These are phyloP conservation scores for Trichomalopsis sarcophagae DNA, from an alignment of 1,140 invertebrate genomes.

Conservation along the genomic window DNA sequence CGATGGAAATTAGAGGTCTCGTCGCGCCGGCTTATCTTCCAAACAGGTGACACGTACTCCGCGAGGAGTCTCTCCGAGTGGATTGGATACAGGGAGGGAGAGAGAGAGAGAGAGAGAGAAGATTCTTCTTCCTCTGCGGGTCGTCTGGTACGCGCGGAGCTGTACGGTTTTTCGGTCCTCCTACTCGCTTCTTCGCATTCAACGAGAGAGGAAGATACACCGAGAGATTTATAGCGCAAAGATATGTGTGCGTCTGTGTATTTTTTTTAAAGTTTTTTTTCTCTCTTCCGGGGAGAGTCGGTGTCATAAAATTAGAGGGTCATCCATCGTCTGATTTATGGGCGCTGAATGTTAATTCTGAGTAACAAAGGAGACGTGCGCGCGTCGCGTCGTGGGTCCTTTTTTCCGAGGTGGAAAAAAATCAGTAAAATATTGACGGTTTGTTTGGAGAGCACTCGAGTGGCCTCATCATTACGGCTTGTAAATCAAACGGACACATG, in stretches of 20 bases:
- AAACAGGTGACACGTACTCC: conserved; percentile 61
- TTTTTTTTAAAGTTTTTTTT: conserved; percentile 4
- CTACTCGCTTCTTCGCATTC: conserved; percentile 25
- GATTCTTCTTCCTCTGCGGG: conserved; percentile 48
- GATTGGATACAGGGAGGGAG: conserved; percentile 43
- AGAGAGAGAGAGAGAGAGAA: conserved; percentile 53
- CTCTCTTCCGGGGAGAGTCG: neutral
- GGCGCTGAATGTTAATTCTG: conserved; percentile 30
- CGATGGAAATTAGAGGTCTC: conserved; percentile 58
- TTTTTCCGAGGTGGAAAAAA: conserved; percentile 25
- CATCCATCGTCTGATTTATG: conserved; percentile 46
- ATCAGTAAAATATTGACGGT: neutral
- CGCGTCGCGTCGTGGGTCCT: neutral
- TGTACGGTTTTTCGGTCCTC: conserved; percentile 31
- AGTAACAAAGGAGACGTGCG: conserved; percentile 21
- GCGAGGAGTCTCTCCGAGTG: conserved; percentile 47
- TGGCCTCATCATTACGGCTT: neutral
- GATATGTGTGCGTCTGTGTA: conserved; percentile 30
- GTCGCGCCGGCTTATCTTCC: conserved; percentile 56
- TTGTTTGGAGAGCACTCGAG: neutral
- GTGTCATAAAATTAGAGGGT: conserved; percentile 50
- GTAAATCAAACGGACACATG: neutral
- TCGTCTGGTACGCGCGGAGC: neutral
- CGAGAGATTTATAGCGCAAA: conserved; percentile 47
- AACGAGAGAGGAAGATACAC: conserved; percentile 46